These are phyloP conservation scores for Elachura formosa DNA, from an alignment of 2,113 vertebrate genomes.

Conservation along the genomic window DNA sequence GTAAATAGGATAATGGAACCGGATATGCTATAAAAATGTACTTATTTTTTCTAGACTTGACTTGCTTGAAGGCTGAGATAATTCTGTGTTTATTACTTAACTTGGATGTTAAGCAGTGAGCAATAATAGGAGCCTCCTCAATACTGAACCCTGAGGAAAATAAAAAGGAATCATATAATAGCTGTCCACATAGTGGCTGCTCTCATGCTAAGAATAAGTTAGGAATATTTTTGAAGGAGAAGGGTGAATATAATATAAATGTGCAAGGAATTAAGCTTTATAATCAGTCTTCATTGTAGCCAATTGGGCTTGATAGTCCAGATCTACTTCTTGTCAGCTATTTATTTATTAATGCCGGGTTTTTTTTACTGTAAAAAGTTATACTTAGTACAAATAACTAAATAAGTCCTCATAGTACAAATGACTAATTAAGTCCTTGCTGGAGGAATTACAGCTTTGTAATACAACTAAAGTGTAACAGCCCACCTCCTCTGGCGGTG, in stretches of 20 bases:
- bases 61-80: neutral
- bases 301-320: neutral
- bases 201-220: neutral
- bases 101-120: neutral
- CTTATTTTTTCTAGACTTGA: neutral
- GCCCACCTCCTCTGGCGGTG: neutral
- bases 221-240: neutral
- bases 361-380: neutral
- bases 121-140: neutral
- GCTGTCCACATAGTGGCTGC: neutral
- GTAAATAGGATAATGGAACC: neutral
- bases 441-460: neutral
- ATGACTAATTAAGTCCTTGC: neutral
- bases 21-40: neutral
- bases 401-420: neutral
- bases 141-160: neutral
- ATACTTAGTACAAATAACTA: neutral
- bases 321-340: neutral
- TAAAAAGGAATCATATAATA: neutral
- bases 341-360: neutral
- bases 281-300: neutral
- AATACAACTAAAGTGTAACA: neutral
- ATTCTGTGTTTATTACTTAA: neutral
- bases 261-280: neutral
- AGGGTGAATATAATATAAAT: neutral